These are phyloP conservation scores for Trinectes maculatus DNA, from an alignment of 2,113 vertebrate genomes.

Conservation along the genomic window DNA sequence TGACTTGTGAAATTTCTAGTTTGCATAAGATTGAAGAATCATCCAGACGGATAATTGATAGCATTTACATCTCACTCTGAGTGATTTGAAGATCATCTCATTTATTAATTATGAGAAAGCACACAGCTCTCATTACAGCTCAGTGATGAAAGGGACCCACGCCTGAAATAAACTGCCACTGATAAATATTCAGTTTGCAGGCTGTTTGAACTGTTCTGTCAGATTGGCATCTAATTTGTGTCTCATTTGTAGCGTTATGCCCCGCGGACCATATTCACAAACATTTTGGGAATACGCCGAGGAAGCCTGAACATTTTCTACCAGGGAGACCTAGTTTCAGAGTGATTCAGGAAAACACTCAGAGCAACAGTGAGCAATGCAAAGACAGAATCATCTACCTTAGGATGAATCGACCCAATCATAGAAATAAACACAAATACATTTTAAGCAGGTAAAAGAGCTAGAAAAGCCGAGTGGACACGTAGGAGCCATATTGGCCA, in stretches of 20 bases:
- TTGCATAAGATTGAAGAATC: constrained; percentile 39
- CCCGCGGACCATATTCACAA: background rate
- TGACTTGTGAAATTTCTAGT: constrained; percentile 35
- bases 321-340: background rate
- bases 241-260: constrained; percentile 50
- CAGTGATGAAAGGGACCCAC: constrained; percentile 39
- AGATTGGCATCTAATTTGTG: constrained; percentile 47
- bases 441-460: background rate
- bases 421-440: too few relatives aligned
- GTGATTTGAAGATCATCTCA: constrained; percentile 35
- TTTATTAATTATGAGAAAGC: constrained; percentile 59
- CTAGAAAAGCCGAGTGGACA: background rate
- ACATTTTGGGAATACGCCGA: background rate
- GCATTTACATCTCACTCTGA: constrained; percentile 34
- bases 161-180: constrained; percentile 50
- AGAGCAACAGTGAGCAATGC: background rate
- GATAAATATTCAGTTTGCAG: constrained; percentile 51
- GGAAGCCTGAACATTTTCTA: background rate
- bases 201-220: constrained; percentile 46
- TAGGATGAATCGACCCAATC: too few relatives aligned
- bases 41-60: constrained; percentile 48
- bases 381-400: too few relatives aligned
- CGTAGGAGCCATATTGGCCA: too few relatives aligned
- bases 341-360: background rate
- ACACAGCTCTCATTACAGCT: constrained; percentile 48